These are phyloP conservation scores for Todiramphus saurophagus DNA, from an alignment of 2,113 vertebrate species.

Conservation along the genomic window DNA sequence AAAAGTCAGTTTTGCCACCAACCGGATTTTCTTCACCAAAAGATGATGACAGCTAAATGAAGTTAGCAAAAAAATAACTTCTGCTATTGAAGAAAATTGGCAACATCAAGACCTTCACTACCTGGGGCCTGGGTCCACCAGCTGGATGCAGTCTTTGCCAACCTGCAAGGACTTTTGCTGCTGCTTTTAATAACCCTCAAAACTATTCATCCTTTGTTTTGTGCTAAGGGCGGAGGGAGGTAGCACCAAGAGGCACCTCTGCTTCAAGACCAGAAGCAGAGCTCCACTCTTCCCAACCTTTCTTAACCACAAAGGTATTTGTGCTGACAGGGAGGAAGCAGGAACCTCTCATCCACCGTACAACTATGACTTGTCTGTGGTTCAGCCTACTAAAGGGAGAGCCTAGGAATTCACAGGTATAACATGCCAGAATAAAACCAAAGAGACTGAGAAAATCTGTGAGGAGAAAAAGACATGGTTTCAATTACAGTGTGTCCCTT, in stretches of 20 bases:
- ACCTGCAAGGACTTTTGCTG: neutral
- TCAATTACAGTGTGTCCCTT: neutral
- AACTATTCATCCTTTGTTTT: neutral
- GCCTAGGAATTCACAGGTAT: neutral
- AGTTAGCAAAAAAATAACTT: neutral
- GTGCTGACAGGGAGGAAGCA: neutral
- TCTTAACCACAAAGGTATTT: neutral
- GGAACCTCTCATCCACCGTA: neutral
- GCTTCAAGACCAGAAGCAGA: neutral
- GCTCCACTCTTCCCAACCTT: neutral
- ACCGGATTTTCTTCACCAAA: neutral
- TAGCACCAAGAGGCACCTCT: neutral
- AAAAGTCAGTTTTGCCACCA: neutral
- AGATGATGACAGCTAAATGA: neutral
- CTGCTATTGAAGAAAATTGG: neutral
- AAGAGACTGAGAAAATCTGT: neutral
- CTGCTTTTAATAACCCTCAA: neutral
- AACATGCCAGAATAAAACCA: neutral
- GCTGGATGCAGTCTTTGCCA: neutral
- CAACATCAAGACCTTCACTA: neutral
- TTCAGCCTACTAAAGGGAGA: neutral
- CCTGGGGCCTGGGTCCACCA: rapidly evolving
- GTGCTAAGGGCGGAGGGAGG: neutral
- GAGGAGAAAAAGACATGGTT: neutral
- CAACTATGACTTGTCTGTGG: neutral